phyloP scores from a whole-genome alignment of 2,888 invertebrate species.

The Athripsodes cinereus region DNA sequence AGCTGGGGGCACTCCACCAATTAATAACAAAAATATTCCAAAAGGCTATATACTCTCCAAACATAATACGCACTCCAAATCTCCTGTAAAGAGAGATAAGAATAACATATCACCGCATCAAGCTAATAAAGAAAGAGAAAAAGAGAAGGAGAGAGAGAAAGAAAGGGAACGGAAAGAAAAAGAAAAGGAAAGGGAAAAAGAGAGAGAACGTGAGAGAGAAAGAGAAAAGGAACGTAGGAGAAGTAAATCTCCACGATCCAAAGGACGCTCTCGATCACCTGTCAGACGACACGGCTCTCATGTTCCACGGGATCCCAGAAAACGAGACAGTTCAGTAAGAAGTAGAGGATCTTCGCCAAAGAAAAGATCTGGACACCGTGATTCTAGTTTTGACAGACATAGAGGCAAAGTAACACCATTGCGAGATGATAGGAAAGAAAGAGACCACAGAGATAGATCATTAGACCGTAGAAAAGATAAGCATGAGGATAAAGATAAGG shows the following conservation, averaged over 20 bases:
- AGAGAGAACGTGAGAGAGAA: conserved; percentile 40
- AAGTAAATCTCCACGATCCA: conserved; percentile 44
- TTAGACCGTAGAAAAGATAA: conserved; percentile 48
- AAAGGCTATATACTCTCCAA: conserved; percentile 37
- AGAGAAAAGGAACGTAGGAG: conserved; percentile 51
- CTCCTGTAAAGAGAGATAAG: conserved; percentile 43
- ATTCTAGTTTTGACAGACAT: conserved; percentile 42
- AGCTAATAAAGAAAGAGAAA: conserved; percentile 42
- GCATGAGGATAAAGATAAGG: conserved; percentile 54
- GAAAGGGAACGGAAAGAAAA: conserved; percentile 38
- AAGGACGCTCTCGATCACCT: conserved; percentile 45
- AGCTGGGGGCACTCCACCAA: conserved; percentile 48
- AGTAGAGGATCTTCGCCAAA: conserved; percentile 49
- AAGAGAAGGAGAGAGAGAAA: conserved; percentile 48
- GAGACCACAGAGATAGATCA: conserved; percentile 47
- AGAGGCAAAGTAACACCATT: conserved; percentile 39
- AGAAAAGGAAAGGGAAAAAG: conserved; percentile 36
- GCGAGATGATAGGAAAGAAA: conserved; percentile 38
- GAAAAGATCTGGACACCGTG: conserved; percentile 39
- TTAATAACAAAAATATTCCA: conserved; percentile 41
- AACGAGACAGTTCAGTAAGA: conserved; percentile 46
- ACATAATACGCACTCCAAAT: conserved; percentile 39
- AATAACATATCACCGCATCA: conserved; percentile 42
- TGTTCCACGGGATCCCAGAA: conserved; percentile 43
- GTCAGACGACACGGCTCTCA: conserved; percentile 36